Base-by-base conservation (phyloP, 2,888 invertebrate species). In the Tachina grossa region DNA sequence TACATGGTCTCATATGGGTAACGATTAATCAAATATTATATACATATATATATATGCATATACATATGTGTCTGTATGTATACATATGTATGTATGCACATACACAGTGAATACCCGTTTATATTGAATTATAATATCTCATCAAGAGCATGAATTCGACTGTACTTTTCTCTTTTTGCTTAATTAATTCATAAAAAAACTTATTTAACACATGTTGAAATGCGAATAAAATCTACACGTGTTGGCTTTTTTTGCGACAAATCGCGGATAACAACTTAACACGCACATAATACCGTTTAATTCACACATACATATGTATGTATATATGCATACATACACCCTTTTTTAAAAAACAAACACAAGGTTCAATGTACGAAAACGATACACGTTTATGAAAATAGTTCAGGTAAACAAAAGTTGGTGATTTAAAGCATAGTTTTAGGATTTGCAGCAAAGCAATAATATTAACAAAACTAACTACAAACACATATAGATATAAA, bases 171-270 rank as follows among this genome's bases (percentile, higher is more conserved):
- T 16, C 16, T 53, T 2, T 71, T 47, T 71, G 53, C 55, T 55
- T 74, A 78, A 78, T 77, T 66, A 68, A 83, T 72, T 51, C 66
- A 66, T 72, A 72, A 83, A 51, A n/a, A 66, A 49, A 66, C 53
- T 45, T 66, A 45, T 66, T 77, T 13, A 59, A 78, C 72, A 77
- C 66, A 83, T 83, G 61, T 78, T 57, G 16, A 57, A 74, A 77
- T 57, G 49, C 9, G 14, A 47, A 77, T 59, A 66, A 77, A 72
- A 66, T 59, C 65, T 16, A 76, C 76, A 77, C 71, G 66, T 57
- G 51, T 53, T 41, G 14, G 2, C 4, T 45, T 6, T 43, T 57
- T 59, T 68, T 61, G 45, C 61, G 39, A 65, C 19, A 77, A 63
- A 65, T 72, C 13, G 39, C 11, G 43, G 14, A 39, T 66, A 45